phyloP scores from a whole-genome alignment of 2,113 vertebrate species.

The Aleadryas rufinucha region DNA sequence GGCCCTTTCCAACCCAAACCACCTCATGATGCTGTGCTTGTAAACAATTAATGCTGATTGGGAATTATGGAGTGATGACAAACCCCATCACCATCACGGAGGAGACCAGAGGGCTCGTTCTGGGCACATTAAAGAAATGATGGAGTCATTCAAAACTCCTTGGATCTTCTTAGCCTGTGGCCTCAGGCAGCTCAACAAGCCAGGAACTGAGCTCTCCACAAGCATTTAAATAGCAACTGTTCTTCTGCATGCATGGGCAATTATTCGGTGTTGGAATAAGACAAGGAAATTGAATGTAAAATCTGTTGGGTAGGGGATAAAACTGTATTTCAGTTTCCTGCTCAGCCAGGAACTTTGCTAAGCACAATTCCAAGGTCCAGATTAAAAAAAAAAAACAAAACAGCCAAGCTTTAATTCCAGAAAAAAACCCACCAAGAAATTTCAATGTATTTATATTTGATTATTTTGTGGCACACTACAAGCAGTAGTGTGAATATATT shows the following conservation, averaged over 20 bases:
- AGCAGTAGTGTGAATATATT: fast-evolving
- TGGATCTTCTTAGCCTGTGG: neutral
- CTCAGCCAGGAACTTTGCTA: neutral
- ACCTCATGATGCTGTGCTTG: neutral
- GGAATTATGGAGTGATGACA: neutral
- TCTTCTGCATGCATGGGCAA: neutral
- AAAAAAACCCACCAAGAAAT: neutral
- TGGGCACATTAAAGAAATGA: neutral
- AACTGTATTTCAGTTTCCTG: neutral
- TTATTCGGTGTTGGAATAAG: neutral
- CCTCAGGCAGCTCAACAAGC: neutral
- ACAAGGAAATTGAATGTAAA: neutral
- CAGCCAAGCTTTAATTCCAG: neutral
- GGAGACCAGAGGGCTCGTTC: neutral
- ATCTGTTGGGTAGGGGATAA: neutral
- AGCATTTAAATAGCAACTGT: neutral
- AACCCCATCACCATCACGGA: neutral
- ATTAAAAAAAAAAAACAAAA: neutral
- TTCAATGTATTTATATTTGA: neutral
- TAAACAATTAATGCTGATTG: neutral
- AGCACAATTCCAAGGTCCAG: neutral
- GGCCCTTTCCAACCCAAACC: neutral
- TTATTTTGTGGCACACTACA: neutral
- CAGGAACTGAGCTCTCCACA: neutral
- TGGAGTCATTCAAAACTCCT: neutral